Base-by-base conservation (phyloP, 2,113 vertebrate genomes). In the Hippolais icterina region DNA sequence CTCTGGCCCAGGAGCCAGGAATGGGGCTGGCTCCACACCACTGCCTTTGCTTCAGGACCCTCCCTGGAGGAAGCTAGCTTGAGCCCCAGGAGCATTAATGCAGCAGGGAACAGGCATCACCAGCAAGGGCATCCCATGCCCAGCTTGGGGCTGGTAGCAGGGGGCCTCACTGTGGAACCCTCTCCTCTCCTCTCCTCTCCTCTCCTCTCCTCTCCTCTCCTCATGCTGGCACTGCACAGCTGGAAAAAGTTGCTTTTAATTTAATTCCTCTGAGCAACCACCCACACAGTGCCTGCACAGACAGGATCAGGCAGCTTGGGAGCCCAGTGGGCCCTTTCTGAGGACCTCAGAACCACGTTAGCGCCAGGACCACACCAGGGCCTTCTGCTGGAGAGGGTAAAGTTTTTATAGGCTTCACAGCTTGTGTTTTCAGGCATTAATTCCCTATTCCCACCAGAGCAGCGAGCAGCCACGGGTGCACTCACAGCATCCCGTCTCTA, bases 391-490 rank as follows among this genome's bases (percentile, higher is more conserved):
- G 33, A 69, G 16, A 68, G 7, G 15, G 6, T 27, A 12, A 50
- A 63, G 49, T 25, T 82, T 65, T n/a, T 57, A 57, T 15, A 53
- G 54, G 42, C 52, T 74, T 35, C 53, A 12, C 2, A 5, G 19
- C 27, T 47, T 5, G 0, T 59, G 75, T 39, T 49, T 44, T 75
- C 49, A 52, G 47, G 12, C 12, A 2, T 75, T 50, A 33, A 5
- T 82, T 81, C 44, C 23, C 27, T 47, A 18, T 35, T 25, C 15
- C 39, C 69, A 25, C 35, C 69, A 29, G 39, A 83, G 44, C 39
- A 85, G 29, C 0, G 0, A 39, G 66, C 0, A 0, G 69, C 56
- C 5, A 1, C 18, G 1, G 0, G 33, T 23, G 35, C 56, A 10
- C 29, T 71, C 1, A 2, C 24, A 84, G 42, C 78, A 56, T 78